Evolutionary conservation across 2,888 invertebrate genomes (phyloP), one percentile per base, ranked within the genome.

Genomic region (Acanthosepion esculentum): DNA sequence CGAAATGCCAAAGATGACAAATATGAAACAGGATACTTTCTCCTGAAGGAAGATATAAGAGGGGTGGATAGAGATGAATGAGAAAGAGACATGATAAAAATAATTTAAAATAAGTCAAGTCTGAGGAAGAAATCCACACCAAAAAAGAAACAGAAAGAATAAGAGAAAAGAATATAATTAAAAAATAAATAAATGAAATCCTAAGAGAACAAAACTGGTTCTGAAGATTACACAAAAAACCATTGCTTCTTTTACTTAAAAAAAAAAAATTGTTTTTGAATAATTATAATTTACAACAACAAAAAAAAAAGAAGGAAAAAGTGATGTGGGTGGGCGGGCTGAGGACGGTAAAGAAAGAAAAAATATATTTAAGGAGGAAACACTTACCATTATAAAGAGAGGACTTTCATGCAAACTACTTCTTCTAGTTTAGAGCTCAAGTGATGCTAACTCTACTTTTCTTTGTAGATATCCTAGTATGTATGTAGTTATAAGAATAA

Each of bases 291-390:
- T n/a, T 78, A 78, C 41, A 41, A 41, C 41, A 41, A 41, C 41
- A 41, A 41, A 41, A 41, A 41, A 41, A 15, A 41, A 41, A 41
- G 3, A 15, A 78, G 18, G 33, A 5, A n/a, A n/a, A 78, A 6
- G n/a, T 78, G 78, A n/a, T 78, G 78, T 33, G 78, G 78, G n/a
- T 78, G 78, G 78, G 78, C 78, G 78, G 78, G 78, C 78, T 78
- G n/a, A 78, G n/a, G n/a, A 33, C n/a, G n/a, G 33, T 12, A 64
- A 64, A 18, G 20, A n/a, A 33, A n/a, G 15, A 33, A 33, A 12
- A 12, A 78, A 18, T n/a, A 78, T n/a, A 78, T 78, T 78, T 78
- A 33, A 78, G n/a, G n/a, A n/a, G 78, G 18, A 78, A 33, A 78
- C 78, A 78, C 78, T 78, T 78, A 78, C 78, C 78, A 78, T 78